A percentile compares a stretch with the other conserved stretches of the same genome.
These are phyloP conservation scores for Menidia beryllina DNA, from an alignment of 2,113 vertebrate genomes.

Conservation along the genomic window DNA sequence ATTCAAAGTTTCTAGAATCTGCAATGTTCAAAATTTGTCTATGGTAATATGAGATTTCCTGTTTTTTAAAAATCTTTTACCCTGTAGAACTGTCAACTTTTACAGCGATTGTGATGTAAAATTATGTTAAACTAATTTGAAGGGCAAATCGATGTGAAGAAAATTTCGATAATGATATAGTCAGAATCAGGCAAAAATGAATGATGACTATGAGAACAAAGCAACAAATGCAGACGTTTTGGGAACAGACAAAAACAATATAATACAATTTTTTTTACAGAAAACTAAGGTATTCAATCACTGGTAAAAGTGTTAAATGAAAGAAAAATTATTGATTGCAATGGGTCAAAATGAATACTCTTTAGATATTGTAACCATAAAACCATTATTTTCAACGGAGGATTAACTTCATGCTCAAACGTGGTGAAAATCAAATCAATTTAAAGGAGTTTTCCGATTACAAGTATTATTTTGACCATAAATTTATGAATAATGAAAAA, in stretches of 20 bases:
- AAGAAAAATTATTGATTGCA: not conserved
- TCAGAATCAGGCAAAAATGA: constrained; percentile 75
- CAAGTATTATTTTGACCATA: constrained; percentile 48
- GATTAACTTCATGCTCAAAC: not conserved
- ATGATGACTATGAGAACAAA: constrained; percentile 73
- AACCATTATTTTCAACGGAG: not conserved
- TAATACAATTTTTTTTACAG: constrained; percentile 83
- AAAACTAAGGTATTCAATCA: constrained; percentile 76
- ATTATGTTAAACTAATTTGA: constrained; percentile 19
- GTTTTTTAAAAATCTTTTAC: constrained; percentile 31
- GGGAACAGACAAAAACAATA: constrained; percentile 35
- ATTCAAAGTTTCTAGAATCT: not conserved
- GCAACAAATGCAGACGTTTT: constrained; percentile 45
- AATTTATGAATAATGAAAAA: constrained; percentile 8
- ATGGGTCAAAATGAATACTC: constrained; percentile 40
- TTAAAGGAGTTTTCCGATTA: constrained; percentile 1
- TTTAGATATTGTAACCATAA: constrained; percentile 6
- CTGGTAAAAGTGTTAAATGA: constrained; percentile 37
- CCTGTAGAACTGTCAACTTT: not conserved
- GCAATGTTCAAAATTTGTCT: not conserved
- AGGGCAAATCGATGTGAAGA: constrained; percentile 14
- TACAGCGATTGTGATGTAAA: constrained; percentile 16
- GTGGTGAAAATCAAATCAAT: not conserved
- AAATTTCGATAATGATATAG: constrained; percentile 6
- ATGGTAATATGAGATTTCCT: not conserved